Evolutionary conservation across 92 coral and sea anemone genomes (phyloP).

Genomic region (Chrysogorgia sp.): DNA sequence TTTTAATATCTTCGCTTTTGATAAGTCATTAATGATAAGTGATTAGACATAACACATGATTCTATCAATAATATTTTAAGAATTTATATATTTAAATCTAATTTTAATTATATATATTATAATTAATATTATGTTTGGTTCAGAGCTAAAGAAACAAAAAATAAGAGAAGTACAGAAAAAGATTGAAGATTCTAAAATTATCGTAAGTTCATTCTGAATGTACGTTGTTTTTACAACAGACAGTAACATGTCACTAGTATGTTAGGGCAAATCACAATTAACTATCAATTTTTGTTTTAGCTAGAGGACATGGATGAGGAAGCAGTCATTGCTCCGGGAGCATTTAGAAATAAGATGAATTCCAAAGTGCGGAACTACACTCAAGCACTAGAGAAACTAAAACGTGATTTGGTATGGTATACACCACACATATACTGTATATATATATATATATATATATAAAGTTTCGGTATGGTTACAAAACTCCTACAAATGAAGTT

Average conservation of each 20-base stretch:
- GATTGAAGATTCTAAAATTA: conserved; percentile 89
- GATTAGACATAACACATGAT: no score
- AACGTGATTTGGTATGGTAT: conserved; percentile 75
- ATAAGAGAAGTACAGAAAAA: conserved; percentile 92
- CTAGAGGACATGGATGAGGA: conserved; percentile 97
- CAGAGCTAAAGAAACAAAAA: conserved; percentile 85
- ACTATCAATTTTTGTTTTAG: conserved; percentile 36
- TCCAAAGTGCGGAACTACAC: conserved; percentile 72
- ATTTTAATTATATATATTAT: neutral
- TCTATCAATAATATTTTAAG: no score
- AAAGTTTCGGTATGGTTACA: no score
- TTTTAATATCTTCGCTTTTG: no score
- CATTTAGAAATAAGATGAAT: conserved; percentile 84
- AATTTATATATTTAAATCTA: neutral
- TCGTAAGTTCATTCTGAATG: no score
- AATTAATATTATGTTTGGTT: neutral
- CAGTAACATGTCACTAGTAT: neutral
- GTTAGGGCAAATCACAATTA: neutral
- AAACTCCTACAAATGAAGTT: no score
- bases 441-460: no score
- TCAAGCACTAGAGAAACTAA: conserved; percentile 80
- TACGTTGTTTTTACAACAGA: neutral
- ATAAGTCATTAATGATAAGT: no score
- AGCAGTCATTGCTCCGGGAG: conserved; percentile 83
- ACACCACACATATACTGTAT: no score